Evolutionary conservation across 1,140 invertebrate genomes (phyloP).

Genomic region (Gryllus bimaculatus): DNA sequence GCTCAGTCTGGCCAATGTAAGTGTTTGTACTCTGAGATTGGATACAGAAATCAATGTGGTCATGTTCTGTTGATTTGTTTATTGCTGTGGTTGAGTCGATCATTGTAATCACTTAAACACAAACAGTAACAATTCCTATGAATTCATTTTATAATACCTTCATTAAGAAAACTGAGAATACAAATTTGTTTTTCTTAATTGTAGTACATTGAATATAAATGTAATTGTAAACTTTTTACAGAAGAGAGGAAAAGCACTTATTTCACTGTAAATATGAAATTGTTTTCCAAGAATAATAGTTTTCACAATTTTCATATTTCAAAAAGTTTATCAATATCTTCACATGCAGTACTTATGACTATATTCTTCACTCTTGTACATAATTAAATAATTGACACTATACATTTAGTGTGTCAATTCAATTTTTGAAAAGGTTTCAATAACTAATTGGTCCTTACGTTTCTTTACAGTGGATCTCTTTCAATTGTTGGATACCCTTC

Average conservation of each 20-base stretch:
- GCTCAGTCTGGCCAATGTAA: constrained; percentile 60
- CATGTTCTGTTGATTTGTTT: too few species aligned
- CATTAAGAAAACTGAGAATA: too few species aligned
- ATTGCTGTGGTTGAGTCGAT: too few species aligned
- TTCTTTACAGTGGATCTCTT: constrained; percentile 38
- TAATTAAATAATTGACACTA: not conserved
- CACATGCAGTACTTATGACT: not conserved
- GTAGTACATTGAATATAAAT: not conserved
- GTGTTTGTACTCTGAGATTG: constrained; percentile 40
- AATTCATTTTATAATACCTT: too few species aligned
- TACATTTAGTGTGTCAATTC: not conserved
- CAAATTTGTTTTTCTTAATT: too few species aligned
- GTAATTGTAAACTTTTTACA: not conserved
- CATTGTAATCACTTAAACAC: too few species aligned
- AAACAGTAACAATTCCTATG: too few species aligned
- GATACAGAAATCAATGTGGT: too few species aligned
- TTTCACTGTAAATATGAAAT: not conserved
- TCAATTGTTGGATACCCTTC: constrained; percentile 34
- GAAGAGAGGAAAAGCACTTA: not conserved
- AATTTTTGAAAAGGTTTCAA: not conserved
- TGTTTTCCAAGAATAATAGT: not conserved
- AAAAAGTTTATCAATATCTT: not conserved
- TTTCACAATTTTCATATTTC: not conserved
- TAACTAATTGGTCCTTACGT: not conserved
- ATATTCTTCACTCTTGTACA: not conserved